Base-by-base conservation (phyloP, 1,140 invertebrate genomes). In the Drosophila equinoxialis region DNA sequence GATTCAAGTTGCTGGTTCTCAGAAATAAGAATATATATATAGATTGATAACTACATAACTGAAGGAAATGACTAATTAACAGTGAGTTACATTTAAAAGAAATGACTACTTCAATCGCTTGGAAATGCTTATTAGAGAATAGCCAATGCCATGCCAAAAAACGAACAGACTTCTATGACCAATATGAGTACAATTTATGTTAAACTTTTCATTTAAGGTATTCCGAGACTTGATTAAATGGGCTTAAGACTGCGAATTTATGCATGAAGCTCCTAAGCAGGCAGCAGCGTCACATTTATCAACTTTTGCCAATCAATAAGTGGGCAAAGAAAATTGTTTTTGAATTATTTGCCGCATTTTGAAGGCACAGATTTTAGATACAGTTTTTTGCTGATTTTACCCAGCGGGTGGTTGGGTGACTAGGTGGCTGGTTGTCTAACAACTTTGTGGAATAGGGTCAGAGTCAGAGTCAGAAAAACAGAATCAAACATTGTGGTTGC, bases 301-400 rank as follows among this genome's bases (percentile, higher is more conserved):
- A 86, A 87, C 79, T 65, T 74, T 73, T 70, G 69, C 79, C 79
- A 87, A 86, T 87, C 83, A 83, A 86, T 51, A 77, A 82, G 30
- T 82, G 66, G 79, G 69, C 61, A 62, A 62, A 39, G 57, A 73
- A 76, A 87, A 79, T 79, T 68, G 73, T 74, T 75, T 30, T 77
- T 79, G 69, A 77, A 77, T 87, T 86, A 87, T 87, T 70, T 79
- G 68, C 75, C 58, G 83, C 76, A 76, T 68, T 84, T 84, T 81
- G 75, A 75, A 78, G 62, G 63, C 35, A 57, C 58, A 83, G 45
- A 82, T 67, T 85, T 85, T 63, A 5, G 57, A 68, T 72, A 68
- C 63, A 45, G 66, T 60, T 69, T 60, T 54, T 42, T 33, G 54
- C 48, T 23, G 59, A 33, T 17, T 65, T 60, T 62, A 58, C 51